phyloP scores from a whole-genome alignment of 2,113 vertebrate genomes.

The Aptenodytes forsteri region DNA sequence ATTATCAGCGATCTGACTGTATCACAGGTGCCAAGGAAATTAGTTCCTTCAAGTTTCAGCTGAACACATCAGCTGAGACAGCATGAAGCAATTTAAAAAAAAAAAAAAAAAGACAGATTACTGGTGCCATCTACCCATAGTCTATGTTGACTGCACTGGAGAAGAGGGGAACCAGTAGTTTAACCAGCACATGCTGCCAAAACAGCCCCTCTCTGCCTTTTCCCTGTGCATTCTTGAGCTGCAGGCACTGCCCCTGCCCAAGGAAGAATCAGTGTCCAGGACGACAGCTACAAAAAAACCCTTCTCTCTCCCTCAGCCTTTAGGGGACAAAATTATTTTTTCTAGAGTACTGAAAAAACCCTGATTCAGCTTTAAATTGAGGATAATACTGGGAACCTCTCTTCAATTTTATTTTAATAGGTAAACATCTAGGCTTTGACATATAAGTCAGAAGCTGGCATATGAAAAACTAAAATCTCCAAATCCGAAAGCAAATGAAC shows the following conservation, averaged over 20 bases:
- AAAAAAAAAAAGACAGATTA: background rate
- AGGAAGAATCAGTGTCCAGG: background rate
- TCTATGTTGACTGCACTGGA: accelerated
- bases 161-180: background rate
- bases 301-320: background rate
- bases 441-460: background rate
- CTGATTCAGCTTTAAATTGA: background rate
- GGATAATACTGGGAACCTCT: background rate
- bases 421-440: background rate
- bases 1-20: background rate
- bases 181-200: background rate
- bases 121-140: background rate
- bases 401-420: background rate
- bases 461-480: background rate
- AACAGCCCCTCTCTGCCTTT: background rate
- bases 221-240: background rate
- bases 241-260: background rate
- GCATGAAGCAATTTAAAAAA: background rate
- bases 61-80: background rate
- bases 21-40: background rate
- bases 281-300: background rate
- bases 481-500: background rate
- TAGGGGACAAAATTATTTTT: background rate
- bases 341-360: background rate
- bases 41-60: background rate